phyloP scores from a whole-genome alignment of 2,797 vertebrate species.

The Fistularia tabacaria region DNA sequence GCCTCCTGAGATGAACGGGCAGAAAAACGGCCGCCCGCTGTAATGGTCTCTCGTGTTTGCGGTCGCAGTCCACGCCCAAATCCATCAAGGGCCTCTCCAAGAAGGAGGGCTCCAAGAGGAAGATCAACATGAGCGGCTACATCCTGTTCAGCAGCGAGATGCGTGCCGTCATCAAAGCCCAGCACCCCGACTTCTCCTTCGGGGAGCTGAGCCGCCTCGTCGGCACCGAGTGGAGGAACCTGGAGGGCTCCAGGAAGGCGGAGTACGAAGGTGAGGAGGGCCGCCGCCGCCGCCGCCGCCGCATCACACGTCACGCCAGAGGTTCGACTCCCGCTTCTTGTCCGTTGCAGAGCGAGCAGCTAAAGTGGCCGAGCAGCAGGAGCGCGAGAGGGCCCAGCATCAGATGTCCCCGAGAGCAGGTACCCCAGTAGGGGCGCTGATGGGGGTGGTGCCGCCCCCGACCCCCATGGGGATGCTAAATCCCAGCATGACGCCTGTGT shows the following conservation, averaged over 20 bases:
- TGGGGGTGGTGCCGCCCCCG: slow-evolving; percentile 95
- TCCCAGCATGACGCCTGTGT: slow-evolving; percentile 95
- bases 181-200: slow-evolving; percentile 97
- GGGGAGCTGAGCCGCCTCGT: slow-evolving; percentile 97
- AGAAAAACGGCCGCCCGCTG: neutral
- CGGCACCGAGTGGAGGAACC: slow-evolving; percentile 97
- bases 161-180: slow-evolving; percentile 98
- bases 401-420: slow-evolving; percentile 95
- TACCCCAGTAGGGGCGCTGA: slow-evolving; percentile 94
- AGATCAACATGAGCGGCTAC: slow-evolving; percentile 99
- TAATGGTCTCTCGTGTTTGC: slow-evolving; percentile 13
- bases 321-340: neutral
- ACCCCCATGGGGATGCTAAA: slow-evolving; percentile 98
- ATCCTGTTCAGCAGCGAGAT: slow-evolving; percentile 99
- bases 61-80: slow-evolving; percentile 88
- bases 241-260: slow-evolving; percentile 93
- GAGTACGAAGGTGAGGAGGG: slow-evolving; percentile 92
- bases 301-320: neutral
- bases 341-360: slow-evolving; percentile 91
- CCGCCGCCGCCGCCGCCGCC: no score
- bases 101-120: slow-evolving; percentile 95
- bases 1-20: neutral
- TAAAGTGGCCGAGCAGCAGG: slow-evolving; percentile 99
- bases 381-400: slow-evolving; percentile 91
- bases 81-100: slow-evolving; percentile 91